phyloP scores from a whole-genome alignment of 2,113 vertebrate genomes.

The Emydura subglobosa region DNA sequence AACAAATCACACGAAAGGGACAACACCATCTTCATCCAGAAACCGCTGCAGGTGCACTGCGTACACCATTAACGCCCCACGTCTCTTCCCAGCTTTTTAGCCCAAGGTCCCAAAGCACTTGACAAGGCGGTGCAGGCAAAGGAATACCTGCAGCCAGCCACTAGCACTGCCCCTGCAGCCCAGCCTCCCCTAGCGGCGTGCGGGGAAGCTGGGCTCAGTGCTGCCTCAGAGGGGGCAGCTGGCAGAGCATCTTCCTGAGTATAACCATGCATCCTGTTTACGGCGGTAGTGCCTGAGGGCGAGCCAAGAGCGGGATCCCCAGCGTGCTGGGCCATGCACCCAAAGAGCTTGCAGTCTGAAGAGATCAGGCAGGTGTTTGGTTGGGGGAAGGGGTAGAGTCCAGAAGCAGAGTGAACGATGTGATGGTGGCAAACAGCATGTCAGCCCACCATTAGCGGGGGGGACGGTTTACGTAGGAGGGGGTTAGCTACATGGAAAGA shows the following conservation, averaged over 20 bases:
- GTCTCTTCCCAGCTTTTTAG: not conserved
- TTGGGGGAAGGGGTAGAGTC: not conserved
- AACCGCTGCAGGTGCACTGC: slow-evolving; percentile 82
- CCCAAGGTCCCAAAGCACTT: not conserved
- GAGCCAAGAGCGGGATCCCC: not conserved
- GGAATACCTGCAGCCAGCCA: not conserved
- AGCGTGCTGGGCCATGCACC: not conserved
- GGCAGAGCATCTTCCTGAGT: not conserved
- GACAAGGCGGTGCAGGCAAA: not conserved
- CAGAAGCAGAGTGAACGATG: not conserved
- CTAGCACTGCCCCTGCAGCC: not conserved
- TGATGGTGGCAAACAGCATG: not conserved
- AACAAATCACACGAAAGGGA: slow-evolving; percentile 86
- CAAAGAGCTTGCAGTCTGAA: not conserved
- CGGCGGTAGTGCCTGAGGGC: not conserved
- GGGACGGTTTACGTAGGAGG: not conserved
- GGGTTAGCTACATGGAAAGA: not conserved
- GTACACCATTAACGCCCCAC: not conserved
- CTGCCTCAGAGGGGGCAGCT: not conserved
- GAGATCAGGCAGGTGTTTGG: not conserved
- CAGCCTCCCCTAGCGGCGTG: not conserved
- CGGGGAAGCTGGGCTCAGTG: not conserved
- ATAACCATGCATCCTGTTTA: not conserved
- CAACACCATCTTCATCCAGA: slow-evolving; percentile 86
- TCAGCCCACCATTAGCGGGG: not conserved